Base-by-base conservation (phyloP, 1,140 invertebrate genomes). In the Zaprionus vittiger region DNA sequence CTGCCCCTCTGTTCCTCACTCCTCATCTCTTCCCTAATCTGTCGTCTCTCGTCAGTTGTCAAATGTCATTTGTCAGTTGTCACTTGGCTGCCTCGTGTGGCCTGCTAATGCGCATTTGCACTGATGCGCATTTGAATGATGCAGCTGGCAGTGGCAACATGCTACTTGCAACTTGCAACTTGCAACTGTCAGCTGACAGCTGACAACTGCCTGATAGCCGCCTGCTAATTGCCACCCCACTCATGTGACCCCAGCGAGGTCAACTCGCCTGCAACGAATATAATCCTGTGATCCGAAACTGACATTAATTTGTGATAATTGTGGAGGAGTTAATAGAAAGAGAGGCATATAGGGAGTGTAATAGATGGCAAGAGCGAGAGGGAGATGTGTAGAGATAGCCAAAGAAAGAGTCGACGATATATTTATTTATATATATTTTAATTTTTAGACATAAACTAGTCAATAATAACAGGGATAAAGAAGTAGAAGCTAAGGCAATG, bases 81-180 rank as follows among this genome's bases (percentile, higher is more conserved):
- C 83, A 85, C 68, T 82, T 86, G 79, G 68, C 60, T 77, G 83
- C 76, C 76, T 82, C 75, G 66, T 85, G 83, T 73, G 83, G 83
- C 79, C 79, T 85, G 76, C 79, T 85, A 86, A 85, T 85, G 79
- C 79, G 68, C 62, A 83, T 66, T 80, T 83, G 68, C 77, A 63
- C 52, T 70, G 81, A 70, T 65, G 81, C 81, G 65, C 77, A 83
- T 77, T 75, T 83, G 68, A 84, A 84, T 84, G 75, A 76, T 84
- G 82, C 83, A 85, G 61, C 66, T 64, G 59, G 72, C 52, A 44
- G 61, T 63, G 79, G 9, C 67, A 81, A 37, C 64, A 55, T 41
- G 9, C 67, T 73, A 37, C 61, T 64, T 56, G 47, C 26, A 63
- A 12, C 38, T 52, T 31, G 20, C 74, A 72, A 44, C 65, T 59